Base-by-base conservation (phyloP, 2,113 vertebrate species). In the Myiozetetes cayanensis region DNA sequence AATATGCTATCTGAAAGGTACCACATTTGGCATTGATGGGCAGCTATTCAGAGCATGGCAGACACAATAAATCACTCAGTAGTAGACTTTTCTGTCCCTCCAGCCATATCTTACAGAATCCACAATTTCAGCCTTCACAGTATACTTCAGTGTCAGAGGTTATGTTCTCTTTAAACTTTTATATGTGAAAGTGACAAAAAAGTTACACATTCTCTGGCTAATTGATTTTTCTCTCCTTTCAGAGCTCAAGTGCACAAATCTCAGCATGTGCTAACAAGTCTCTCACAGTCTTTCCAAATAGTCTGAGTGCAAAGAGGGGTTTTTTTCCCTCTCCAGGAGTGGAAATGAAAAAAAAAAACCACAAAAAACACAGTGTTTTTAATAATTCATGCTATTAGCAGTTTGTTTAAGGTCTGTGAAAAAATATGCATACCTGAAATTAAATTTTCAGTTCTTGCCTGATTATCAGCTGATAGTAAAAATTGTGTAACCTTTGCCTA, bases 41-140 rank as follows among this genome's bases (percentile, higher is more conserved):
- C 78, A 96, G 87, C 39, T 87, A 44, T 94, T 94, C 68, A 67
- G 87, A 81, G 46, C 47, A 85, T 59, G 81, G 62, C 84, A 80
- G 95, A 59, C 56, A 93, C 93, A 95, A 81, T 94, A 97, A 96
- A 96, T 96, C 95, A 95, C 87, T 96, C 35, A 62, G 47, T 11
- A 47, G 55, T 11, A 47, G 55, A 67, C 13, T 59, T 82, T 35
- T 65, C 63, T 72, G 74, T 39, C 50, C 12, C 91, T 95, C 56
- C 25, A 68, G 24, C 28, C 27, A 6, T 58, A 50, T 73, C 65
- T 76, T 92, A 87, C 28, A 93, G 87, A 95, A 77, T 74, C 25
- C 90, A 85, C 50, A 53, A 33, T 73, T 92, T 28, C 14, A 43
- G 15, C 23, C 18, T 96, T 91, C 2, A 4, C 33, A 85, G n/a